Percentiles rank a stretch among this genome's conserved stretches.
Conservation (phyloP, 2,113 vertebrate genomes). For the Hippotragus niger region DNA sequence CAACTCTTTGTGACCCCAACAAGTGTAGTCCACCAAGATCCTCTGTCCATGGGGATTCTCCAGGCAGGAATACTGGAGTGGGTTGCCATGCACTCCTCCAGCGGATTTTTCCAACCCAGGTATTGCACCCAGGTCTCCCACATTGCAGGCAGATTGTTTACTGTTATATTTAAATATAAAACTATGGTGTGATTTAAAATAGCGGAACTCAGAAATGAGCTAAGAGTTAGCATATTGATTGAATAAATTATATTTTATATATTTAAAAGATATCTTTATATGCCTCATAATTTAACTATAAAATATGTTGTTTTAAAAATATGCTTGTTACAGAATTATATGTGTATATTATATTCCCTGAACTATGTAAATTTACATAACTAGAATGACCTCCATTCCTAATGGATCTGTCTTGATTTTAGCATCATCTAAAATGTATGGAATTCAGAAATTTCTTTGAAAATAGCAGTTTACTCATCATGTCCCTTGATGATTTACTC, state of each 20-base stretch:
- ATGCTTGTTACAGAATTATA: neutral
- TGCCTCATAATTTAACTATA: neutral
- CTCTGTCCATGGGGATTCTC: neutral
- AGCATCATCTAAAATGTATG: neutral
- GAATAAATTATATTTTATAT: neutral
- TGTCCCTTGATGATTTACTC: neutral
- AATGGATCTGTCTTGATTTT: neutral
- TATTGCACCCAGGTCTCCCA: rapidly evolving
- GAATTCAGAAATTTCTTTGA: neutral
- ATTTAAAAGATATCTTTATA: neutral
- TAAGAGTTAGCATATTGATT: neutral
- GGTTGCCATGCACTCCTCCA: neutral
- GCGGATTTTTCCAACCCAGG: neutral
- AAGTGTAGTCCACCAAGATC: neutral
- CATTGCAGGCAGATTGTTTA: neutral
- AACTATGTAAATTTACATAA: neutral
- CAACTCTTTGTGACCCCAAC: rapidly evolving
- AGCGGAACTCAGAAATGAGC: neutral
- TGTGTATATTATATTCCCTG: neutral
- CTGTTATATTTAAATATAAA: neutral
- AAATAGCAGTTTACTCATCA: neutral
- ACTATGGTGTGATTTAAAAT: neutral
- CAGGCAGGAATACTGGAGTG: neutral
- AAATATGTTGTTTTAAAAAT: neutral
- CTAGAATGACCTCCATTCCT: neutral